Percentiles rank a stretch among this genome's conserved stretches.
These are phyloP conservation scores for Ptychadena robeensis DNA, from an alignment of 2,797 vertebrate species.

Conservation along the genomic window DNA sequence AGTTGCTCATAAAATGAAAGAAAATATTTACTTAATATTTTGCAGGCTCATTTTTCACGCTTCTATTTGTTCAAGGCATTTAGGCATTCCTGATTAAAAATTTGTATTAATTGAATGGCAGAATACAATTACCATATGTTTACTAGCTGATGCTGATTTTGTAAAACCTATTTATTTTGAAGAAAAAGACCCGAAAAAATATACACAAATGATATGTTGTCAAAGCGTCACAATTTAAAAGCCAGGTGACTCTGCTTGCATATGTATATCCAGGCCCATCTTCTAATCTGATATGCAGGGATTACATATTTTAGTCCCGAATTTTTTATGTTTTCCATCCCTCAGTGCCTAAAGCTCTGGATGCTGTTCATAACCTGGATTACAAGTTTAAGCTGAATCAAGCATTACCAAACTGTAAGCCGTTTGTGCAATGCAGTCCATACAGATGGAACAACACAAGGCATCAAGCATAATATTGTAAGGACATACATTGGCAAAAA, in stretches of 20 bases:
- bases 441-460: too few species aligned
- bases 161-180: neutral
- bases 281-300: too few species aligned
- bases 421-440: too few species aligned
- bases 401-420: too few species aligned
- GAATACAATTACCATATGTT: constrained; percentile 41
- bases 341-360: too few species aligned
- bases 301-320: too few species aligned
- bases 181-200: neutral
- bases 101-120: constrained; percentile 54
- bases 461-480: too few species aligned
- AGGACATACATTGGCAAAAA: neutral
- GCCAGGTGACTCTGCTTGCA: neutral
- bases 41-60: constrained; percentile 53
- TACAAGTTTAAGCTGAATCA: too few species aligned
- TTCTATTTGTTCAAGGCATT: constrained; percentile 55
- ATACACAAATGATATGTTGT: neutral
- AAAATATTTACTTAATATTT: constrained; percentile 61
- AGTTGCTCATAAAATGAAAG: constrained; percentile 51
- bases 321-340: too few species aligned
- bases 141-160: constrained; percentile 13
- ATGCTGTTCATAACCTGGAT: too few species aligned
- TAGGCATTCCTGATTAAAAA: constrained; percentile 55
- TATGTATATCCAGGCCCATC: too few species aligned
- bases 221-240: neutral